Base-by-base conservation (phyloP, 2,113 vertebrate species). In the Pyrgilauda ruficollis region DNA sequence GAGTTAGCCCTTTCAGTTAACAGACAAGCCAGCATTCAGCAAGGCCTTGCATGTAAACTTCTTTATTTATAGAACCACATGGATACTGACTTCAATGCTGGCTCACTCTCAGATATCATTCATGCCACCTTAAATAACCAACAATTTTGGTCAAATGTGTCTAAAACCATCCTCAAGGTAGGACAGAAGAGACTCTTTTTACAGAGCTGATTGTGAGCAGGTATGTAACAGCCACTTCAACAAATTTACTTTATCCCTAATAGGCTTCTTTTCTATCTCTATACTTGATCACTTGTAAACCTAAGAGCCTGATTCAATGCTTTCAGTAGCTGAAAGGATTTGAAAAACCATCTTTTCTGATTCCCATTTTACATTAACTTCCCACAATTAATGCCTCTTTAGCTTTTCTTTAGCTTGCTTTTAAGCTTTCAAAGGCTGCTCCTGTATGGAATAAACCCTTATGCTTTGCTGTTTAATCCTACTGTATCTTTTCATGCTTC, bases 281-380 rank as follows among this genome's bases (percentile, higher is more conserved):
- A 62, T 28, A 77, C 16, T 75, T 59, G 37, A 76, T 47, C 63
- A 76, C 72, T 88, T 80, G 41, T 80, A 72, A 92, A 86, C 44
- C 41, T 39, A 68, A 87, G 62, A 80, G 19, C 33, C 35, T 0
- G 1, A 55, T 55, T 63, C 58, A 52, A 76, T 28, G 53, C 23
- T 83, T 83, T 64, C 58, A 69, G 76, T 10, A 86, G 49, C 33
- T 92, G 39, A 76, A 92, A 68, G 37, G 23, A 80, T 84, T 80
- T 74, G 30, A 80, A 90, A 62, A 86, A 68, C 56, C 30, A 64
- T 82, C 56, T 88, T 69, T 85, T 89, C 63, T 27, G 22, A 90
- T 85, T 73, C 68, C 58, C 26, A 62, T 88, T 85, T 93, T 90
- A 91, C 46, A 69, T 66, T 95, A 91, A 68, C 67, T 79, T 94